Percentiles rank a stretch among this genome's conserved stretches.
These are phyloP conservation scores for Onychomys torridus DNA, from an alignment of 2,797 vertebrate species.

Conservation along the genomic window DNA sequence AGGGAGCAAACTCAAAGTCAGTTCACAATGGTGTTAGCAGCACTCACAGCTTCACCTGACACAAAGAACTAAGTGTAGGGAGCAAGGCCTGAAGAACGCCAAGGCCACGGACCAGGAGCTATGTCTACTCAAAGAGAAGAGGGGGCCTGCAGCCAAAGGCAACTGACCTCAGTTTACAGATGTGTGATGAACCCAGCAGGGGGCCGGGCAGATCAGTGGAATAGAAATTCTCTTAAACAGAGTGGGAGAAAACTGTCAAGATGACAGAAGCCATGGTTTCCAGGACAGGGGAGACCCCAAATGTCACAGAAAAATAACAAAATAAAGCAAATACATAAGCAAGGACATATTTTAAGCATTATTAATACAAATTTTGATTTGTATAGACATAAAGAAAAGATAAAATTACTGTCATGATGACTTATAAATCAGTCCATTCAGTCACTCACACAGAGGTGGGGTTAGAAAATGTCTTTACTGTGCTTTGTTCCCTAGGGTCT, in stretches of 20 bases:
- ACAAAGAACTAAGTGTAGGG: background rate
- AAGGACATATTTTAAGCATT: background rate
- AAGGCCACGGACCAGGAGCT: background rate
- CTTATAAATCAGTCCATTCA: background rate
- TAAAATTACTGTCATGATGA: background rate
- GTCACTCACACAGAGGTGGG: background rate
- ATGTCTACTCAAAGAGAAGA: background rate
- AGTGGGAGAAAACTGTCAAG: background rate
- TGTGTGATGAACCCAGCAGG: background rate
- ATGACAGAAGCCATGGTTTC: slow-evolving; percentile 21
- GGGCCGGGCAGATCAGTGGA: background rate
- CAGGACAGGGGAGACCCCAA: background rate
- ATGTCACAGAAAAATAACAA: background rate
- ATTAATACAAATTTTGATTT: slow-evolving; percentile 44
- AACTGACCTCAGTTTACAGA: background rate
- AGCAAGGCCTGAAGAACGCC: background rate
- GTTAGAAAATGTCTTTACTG: background rate
- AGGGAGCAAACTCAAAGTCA: background rate
- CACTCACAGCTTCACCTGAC: background rate
- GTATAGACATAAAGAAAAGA: background rate
- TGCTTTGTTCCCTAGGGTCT: background rate
- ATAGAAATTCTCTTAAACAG: background rate
- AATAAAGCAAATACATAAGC: slow-evolving; percentile 8
- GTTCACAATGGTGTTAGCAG: background rate
- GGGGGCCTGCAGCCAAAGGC: background rate